Conservation (phyloP, 1,140 invertebrate genomes). For the Bombus breviceps region DNA sequence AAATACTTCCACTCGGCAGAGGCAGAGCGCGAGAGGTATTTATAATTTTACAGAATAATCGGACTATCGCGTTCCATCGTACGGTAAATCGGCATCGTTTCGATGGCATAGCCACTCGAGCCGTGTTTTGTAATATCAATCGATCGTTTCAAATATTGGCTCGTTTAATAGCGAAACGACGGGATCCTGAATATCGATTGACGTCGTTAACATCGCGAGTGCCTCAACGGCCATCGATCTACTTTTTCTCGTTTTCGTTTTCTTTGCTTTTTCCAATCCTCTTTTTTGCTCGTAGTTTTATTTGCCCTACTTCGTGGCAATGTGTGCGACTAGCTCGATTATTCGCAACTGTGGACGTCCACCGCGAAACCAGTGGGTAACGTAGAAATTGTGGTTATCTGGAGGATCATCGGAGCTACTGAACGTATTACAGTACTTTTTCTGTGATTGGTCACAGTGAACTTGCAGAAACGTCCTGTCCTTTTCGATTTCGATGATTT, state of each 20-base stretch:
- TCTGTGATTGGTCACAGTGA: no score
- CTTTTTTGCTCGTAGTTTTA: not conserved
- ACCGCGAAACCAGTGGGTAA: not conserved
- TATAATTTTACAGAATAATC: conserved; percentile 5
- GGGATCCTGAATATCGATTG: conserved; percentile 13
- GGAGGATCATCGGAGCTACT: not conserved
- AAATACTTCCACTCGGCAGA: not conserved
- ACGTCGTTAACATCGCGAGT: not conserved
- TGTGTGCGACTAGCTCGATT: not conserved
- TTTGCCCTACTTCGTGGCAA: not conserved
- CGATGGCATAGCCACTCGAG: not conserved
- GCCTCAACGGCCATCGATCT: not conserved
- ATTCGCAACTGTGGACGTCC: not conserved
- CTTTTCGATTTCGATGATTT: no score
- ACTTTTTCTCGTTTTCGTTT: not conserved
- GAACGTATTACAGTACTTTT: not conserved
- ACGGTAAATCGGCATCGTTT: conserved; percentile 8
- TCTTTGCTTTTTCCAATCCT: not conserved
- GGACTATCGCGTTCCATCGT: not conserved
- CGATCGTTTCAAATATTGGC: conserved; percentile 16
- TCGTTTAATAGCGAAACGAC: not conserved
- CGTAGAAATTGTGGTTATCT: no score
- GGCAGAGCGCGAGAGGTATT: not conserved
- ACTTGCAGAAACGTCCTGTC: no score
- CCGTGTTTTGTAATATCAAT: conserved; percentile 13